Base-by-base conservation (phyloP, 1,140 invertebrate species). In the Listronotus bonariensis region DNA sequence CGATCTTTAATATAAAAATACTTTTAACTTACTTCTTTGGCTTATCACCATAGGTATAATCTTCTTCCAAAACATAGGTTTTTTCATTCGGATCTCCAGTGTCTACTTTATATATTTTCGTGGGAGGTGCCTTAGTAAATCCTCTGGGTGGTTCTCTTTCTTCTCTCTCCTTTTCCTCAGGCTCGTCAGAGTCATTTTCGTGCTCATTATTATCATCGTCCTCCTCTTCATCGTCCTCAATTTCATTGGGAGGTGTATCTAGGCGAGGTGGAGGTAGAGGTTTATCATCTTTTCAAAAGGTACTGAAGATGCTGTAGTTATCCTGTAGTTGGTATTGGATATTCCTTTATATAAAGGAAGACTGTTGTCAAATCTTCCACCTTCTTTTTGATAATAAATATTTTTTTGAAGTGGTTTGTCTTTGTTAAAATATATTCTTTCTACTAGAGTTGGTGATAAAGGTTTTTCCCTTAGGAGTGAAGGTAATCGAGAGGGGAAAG, bases 31-130 rank as follows among this genome's bases (percentile, higher is more conserved):
- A 62, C 57, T 49, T 52, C 38, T 59, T 53, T 34, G 59, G 64
- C 17, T 51, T 45, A 34, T 68, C 34, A 6, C 57, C n/a, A 36
- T 67, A 66, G n/a, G n/a, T 40, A 46, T 60, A 65, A 54, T 69
- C 68, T 14, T 60, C 17, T 5, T 66, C 32, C 34, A 54, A 46
- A 18, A 66, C 46, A 26, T 59, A 66, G n/a, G 58, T 32, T 20
- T 66, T 10, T 18, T 66, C 64, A 15, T 66, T 55, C n/a, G 56
- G 49, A 51, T 66, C 54, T 12, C 36, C 55, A 14, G 56, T 66
- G 1, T 62, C 38, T 40, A 40, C 54, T 34, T 46, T 66, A 12
- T 55, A 53, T 14, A 65, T 31, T 32, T 48, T 60, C 26, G 56
- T 56, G 12, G 17, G 11, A 41, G 38, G 36, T 1, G 64, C 15